Evolutionary conservation across 1,140 invertebrate species (phyloP).

Genomic region (Myzus persicae): DNA sequence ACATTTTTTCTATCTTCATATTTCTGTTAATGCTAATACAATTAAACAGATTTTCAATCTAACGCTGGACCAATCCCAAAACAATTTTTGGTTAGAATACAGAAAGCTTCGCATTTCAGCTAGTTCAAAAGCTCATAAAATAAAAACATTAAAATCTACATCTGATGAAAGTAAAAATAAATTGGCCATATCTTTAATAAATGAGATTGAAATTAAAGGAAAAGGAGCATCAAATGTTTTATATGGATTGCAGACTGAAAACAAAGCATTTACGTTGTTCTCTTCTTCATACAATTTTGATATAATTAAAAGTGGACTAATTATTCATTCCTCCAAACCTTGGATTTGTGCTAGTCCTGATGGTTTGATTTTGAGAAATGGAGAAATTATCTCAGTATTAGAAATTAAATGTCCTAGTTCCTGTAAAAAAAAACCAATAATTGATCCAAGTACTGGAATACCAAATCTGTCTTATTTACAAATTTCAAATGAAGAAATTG

Average conservation of each 20-base stretch:
- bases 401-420: constrained; percentile 41
- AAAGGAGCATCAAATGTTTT: constrained; percentile 9
- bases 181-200: constrained; percentile 3
- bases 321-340: constrained; percentile 13
- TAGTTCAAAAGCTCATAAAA: constrained; percentile 32
- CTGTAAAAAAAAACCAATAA: constrained; percentile 23
- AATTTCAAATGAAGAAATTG: not conserved
- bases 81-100: not conserved
- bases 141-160: constrained; percentile 11
- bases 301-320: constrained; percentile 29
- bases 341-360: constrained; percentile 34
- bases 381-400: constrained; percentile 22
- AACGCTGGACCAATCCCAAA: not conserved
- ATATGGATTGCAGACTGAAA: constrained; percentile 32
- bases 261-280: not conserved
- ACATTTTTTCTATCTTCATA: not conserved
- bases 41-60: not conserved
- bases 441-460: constrained; percentile 20
- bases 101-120: constrained; percentile 24
- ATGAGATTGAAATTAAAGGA: not conserved
- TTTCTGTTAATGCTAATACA: not conserved
- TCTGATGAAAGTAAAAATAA: constrained; percentile 21
- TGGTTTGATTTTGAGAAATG: constrained; percentile 22
- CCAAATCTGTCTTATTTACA: not conserved
- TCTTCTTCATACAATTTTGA: constrained; percentile 17